Evolutionary conservation across 2,113 vertebrate species (phyloP), one percentile per base, ranked within the genome.

Genomic region (Chrysemys picta): DNA sequence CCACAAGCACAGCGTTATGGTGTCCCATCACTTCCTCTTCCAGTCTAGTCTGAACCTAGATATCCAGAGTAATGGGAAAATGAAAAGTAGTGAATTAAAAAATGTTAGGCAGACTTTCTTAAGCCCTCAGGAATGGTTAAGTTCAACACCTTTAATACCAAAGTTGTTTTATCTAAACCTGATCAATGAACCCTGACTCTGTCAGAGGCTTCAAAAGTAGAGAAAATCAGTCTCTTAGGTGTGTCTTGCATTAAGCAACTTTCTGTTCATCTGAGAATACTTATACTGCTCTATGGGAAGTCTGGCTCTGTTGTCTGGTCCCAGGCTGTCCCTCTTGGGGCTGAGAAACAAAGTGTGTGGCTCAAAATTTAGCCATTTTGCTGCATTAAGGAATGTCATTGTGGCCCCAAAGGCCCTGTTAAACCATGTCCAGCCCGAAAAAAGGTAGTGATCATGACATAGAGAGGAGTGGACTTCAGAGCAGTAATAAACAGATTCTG

Each of bases 341-440:
- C 6, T 8, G 47, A 38, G 35, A 69, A n/a, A 69, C 17, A 69
- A n/a, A 1, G 1, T 3, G 6, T 4, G 0, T 1, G 6, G 53
- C 89, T 81, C 27, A 4, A 47, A 57, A 10, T 5, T 19, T 9
- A 14, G 1, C 13, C 25, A 0, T 82, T 91, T 29, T 45, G 21
- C 0, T 47, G 2, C 31, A 35, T 49, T 19, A 31, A 16, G 76
- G 4, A 42, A 69, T 69, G 62, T 82, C 14, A 13, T 31, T 24
- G 65, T 53, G 5, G 3, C 57, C 75, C 35, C 10, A 56, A 22
- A 38, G 38, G 10, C 25, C 6, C 10, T 5, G 42, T 59, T 11
- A 8, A 27, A 35, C 49, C n/a, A 4, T 65, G 3, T 1, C 27
- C 56, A 49, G 19, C 6, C 1, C 35, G 1, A 24, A 29, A 86